These are phyloP conservation scores for Dasypogon diadema DNA, from an alignment of 2,888 invertebrate genomes.

Conservation along the genomic window DNA sequence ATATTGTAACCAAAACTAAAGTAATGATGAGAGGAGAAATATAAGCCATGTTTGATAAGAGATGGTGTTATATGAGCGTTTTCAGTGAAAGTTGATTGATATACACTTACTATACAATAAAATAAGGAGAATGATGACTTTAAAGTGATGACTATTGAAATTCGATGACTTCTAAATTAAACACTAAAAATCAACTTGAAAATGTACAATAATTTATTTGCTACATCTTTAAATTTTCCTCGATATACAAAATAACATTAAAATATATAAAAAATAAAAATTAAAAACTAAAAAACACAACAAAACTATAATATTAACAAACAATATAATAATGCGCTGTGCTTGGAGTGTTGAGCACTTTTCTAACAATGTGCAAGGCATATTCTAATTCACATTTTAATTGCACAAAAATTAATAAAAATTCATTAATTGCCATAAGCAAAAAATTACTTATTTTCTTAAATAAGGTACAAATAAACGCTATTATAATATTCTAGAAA, in stretches of 20 bases:
- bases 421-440: constrained; percentile 25
- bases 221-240: constrained; percentile 29
- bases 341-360: constrained; percentile 41
- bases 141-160: constrained; percentile 17
- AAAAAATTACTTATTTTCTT: not conserved
- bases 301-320: constrained; percentile 36
- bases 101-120: constrained; percentile 18
- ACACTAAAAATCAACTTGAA: constrained; percentile 24
- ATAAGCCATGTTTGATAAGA: constrained; percentile 24
- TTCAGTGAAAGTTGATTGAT: constrained; percentile 46
- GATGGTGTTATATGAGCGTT: constrained; percentile 49
- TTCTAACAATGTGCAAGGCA: constrained; percentile 53
- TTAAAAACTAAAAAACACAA: constrained; percentile 42
- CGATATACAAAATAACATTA: constrained; percentile 39
- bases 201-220: constrained; percentile 45
- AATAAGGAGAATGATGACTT: constrained; percentile 12
- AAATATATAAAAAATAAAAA: constrained; percentile 31
- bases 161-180: constrained; percentile 32
- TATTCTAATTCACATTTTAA: constrained; percentile 51
- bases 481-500: constrained; percentile 6
- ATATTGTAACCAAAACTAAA: constrained; percentile 35
- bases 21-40: constrained; percentile 7
- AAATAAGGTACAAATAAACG: constrained; percentile 15
- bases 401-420: constrained; percentile 42
- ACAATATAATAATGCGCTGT: constrained; percentile 33